phyloP scores from a whole-genome alignment of 2,113 vertebrate species.

The Rhynchomys soricoides region DNA sequence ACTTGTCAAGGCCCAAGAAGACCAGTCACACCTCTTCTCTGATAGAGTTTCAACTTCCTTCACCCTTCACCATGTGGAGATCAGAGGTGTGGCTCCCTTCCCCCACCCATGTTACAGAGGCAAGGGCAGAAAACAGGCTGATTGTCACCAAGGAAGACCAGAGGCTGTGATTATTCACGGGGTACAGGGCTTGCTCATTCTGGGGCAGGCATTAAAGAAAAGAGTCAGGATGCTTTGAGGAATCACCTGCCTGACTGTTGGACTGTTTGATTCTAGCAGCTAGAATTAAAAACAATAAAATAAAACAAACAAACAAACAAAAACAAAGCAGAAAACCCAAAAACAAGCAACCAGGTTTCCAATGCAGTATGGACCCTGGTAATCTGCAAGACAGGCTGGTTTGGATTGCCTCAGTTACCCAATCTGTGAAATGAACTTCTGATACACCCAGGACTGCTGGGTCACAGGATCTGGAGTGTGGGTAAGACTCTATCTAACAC shows the following conservation, averaged over 20 bases:
- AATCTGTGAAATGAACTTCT: background rate
- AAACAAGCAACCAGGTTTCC: background rate
- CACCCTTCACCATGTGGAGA: constrained; percentile 74
- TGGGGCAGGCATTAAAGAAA: constrained; percentile 39
- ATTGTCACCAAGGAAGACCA: constrained; percentile 76
- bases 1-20: constrained; percentile 76
- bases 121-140: constrained; percentile 73
- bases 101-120: constrained; percentile 75
- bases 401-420: background rate
- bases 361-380: background rate
- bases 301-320: background rate
- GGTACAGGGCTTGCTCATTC: constrained; percentile 33
- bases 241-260: background rate
- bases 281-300: background rate
- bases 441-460: accelerated
- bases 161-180: constrained; percentile 78
- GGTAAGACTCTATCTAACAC: background rate
- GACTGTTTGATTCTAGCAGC: constrained; percentile 28
- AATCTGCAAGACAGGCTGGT: too few relatives aligned
- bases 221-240: constrained; percentile 11
- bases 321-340: background rate
- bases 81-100: constrained; percentile 73
- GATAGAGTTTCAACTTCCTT: constrained; percentile 84
- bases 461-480: accelerated
- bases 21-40: constrained; percentile 76